phyloP scores from a whole-genome alignment of 2,797 vertebrate species.

The Fundulus diaphanus region DNA sequence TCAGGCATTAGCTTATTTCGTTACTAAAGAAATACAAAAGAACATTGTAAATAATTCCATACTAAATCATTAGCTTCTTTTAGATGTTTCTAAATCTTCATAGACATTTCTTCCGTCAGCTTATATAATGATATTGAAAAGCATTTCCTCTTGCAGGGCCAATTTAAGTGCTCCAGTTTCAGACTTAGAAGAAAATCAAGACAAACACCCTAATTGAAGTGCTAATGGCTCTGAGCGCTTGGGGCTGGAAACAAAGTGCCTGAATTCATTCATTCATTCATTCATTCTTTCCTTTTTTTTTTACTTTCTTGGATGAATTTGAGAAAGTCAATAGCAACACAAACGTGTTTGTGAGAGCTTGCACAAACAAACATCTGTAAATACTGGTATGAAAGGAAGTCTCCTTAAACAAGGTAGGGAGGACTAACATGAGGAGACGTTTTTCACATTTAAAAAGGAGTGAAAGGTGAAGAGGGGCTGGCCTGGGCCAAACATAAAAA shows the following conservation, averaged over 20 bases:
- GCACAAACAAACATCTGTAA: conserved; percentile 61
- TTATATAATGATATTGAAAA: conserved; percentile 29
- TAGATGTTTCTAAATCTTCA: conserved; percentile 48
- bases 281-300: too few relatives aligned
- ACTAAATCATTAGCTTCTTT: conserved; percentile 57
- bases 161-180: conserved; percentile 78
- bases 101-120: conserved; percentile 22
- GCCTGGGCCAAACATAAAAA: conserved; percentile 32
- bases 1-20: conserved; percentile 77
- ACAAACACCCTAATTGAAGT: conserved; percentile 70
- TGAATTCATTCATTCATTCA: conserved; percentile 19
- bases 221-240: conserved; percentile 66
- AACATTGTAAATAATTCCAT: conserved; percentile 52
- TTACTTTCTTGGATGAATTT: conserved; percentile 17
- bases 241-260: conserved; percentile 62
- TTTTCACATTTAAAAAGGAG: conserved; percentile 79
- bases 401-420: background rate
- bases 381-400: conserved; percentile 61
- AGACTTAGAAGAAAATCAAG: conserved; percentile 61
- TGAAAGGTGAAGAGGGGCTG: conserved; percentile 47
- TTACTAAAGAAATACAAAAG: conserved; percentile 66
- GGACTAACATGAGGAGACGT: conserved; percentile 53
- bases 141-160: conserved; percentile 65
- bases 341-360: conserved; percentile 45
- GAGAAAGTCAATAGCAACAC: conserved; percentile 19